Evolutionary conservation across 2,888 invertebrate genomes (phyloP).

Genomic region (Hermodice carunculata): DNA sequence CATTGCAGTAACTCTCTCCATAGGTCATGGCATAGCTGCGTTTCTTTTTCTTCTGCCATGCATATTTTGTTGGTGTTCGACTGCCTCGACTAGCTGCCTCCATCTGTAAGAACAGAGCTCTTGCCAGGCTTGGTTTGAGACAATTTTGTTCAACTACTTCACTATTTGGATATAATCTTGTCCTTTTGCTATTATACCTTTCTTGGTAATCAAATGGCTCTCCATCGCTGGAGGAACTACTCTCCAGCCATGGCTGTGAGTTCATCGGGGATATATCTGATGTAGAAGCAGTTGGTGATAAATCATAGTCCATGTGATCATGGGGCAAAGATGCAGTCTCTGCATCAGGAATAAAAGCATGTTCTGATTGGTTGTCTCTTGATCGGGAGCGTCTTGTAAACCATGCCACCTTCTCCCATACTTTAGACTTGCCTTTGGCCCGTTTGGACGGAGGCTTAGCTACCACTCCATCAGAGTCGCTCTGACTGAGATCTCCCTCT

Average conservation of each 20-base stretch:
- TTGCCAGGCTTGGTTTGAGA: conserved; percentile 30
- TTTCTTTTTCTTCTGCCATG: conserved; percentile 29
- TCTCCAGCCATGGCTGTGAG: neutral
- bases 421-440: conserved; percentile 15
- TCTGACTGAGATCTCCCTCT: neutral
- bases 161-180: conserved; percentile 32
- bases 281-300: conserved; percentile 10
- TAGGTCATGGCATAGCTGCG: neutral
- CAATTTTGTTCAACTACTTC: conserved; percentile 35
- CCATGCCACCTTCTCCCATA: conserved; percentile 25
- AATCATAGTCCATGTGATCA: conserved; percentile 11
- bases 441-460: conserved; percentile 19
- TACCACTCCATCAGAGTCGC: conserved; percentile 8
- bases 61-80: conserved; percentile 4
- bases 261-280: conserved; percentile 16
- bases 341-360: conserved; percentile 5
- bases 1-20: conserved; percentile 11
- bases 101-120: conserved; percentile 32
- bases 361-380: conserved; percentile 10
- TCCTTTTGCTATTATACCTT: conserved; percentile 15
- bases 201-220: neutral
- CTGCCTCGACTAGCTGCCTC: conserved; percentile 16
- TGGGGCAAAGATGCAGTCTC: conserved; percentile 10
- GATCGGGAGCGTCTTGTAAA: conserved; percentile 13
- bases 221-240: conserved; percentile 22